These are phyloP conservation scores for Hippolais icterina DNA, from an alignment of 2,113 vertebrate species.

Conservation along the genomic window DNA sequence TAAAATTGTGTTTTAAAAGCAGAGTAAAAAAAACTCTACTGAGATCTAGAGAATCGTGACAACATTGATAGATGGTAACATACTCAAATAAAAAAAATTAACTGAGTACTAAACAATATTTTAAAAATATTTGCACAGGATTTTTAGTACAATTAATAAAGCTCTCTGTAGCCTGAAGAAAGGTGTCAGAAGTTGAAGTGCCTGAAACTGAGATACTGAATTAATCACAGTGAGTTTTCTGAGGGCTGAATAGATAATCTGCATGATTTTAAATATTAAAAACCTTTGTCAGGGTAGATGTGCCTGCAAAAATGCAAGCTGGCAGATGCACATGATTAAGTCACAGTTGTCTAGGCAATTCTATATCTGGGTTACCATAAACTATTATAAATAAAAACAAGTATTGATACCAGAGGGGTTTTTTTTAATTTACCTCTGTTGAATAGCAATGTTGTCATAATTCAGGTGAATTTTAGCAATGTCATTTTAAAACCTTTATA, in stretches of 20 bases:
- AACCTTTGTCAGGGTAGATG: conserved; percentile 53
- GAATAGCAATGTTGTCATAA: background rate
- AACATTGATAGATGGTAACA: background rate
- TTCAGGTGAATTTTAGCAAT: background rate
- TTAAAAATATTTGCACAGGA: conserved; percentile 31
- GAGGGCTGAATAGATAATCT: conserved; percentile 62
- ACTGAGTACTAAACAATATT: conserved; percentile 39
- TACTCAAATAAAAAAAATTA: conserved; percentile 1
- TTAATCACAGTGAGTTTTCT: conserved; percentile 57
- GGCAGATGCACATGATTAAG: conserved; percentile 49
- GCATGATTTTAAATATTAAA: conserved; percentile 67
- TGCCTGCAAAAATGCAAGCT: conserved; percentile 61
- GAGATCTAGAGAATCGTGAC: background rate
- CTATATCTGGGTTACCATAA: background rate
- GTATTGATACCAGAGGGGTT: background rate
- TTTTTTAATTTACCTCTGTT: background rate
- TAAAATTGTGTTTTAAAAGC: conserved; percentile 4
- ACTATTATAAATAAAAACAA: conserved; percentile 27
- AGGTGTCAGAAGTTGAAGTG: conserved; percentile 48
- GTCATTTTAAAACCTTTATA: background rate
- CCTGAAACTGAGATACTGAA: conserved; percentile 41
- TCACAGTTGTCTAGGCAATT: conserved; percentile 44
- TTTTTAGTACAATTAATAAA: conserved; percentile 49
- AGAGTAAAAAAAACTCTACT: background rate
- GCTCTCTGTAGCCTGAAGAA: conserved; percentile 45